Percentiles rank a stretch among this genome's conserved stretches.
phyloP scores from a whole-genome alignment of 2,797 vertebrate genomes.

The Spea hammondii region DNA sequence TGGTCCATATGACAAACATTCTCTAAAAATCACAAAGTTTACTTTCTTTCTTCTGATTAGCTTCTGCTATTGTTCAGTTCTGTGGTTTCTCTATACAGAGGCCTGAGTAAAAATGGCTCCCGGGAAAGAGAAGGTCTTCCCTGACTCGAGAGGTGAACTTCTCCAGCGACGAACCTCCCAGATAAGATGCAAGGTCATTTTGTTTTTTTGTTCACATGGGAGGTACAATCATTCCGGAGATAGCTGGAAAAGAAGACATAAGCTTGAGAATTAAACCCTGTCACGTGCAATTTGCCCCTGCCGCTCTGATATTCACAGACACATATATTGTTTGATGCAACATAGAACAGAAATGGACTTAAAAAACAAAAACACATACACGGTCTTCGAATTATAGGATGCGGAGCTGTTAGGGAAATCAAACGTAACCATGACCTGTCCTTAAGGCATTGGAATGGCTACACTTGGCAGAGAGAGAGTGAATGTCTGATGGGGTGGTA shows the following conservation, averaged over 20 bases:
- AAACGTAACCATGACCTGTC: no score
- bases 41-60: not conserved
- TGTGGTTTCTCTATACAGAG: conserved; percentile 89
- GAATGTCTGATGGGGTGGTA: no score
- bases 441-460: no score
- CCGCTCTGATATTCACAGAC: not conserved
- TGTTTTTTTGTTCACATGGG: conserved; percentile 85
- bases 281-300: no score
- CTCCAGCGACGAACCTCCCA: conserved; percentile 26
- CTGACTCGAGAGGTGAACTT: conserved; percentile 28
- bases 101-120: conserved; percentile 94
- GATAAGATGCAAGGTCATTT: conserved; percentile 16
- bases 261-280: not conserved
- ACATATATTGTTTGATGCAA: not conserved
- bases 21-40: conserved; percentile 22
- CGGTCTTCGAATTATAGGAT: no score
- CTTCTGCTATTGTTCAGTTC: conserved; percentile 61
- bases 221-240: conserved; percentile 96
- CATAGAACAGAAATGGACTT: not conserved
- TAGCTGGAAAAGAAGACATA: conserved; percentile 78
- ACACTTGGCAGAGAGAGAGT: no score
- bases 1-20: conserved; percentile 28
- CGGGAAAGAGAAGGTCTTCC: conserved; percentile 61
- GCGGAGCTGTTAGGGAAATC: no score
- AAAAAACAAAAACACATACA: not conserved